Base-by-base conservation (phyloP, 2,888 invertebrate species). In the Drosophila birchii region DNA sequence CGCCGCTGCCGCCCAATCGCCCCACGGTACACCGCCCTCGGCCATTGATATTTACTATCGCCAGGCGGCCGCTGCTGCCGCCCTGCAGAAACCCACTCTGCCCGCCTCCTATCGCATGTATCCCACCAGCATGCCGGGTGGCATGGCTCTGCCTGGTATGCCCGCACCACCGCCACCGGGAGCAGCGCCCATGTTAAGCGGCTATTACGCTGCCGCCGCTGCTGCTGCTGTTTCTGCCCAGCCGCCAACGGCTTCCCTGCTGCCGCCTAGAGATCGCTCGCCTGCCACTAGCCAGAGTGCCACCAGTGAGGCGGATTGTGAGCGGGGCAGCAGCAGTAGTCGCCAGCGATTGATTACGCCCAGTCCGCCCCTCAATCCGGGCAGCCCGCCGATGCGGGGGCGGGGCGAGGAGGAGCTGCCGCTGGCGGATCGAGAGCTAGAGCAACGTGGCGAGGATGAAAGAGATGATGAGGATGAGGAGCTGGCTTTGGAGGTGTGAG, bases 31-130 rank as follows among this genome's bases (percentile, higher is more conserved):
- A 91, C 94, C 95, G 67, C 95, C 95, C 0, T 95, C 95, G 74
- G 95, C 96, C 2, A 95, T 95, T 14, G 97, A 97, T 90, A 93
- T 97, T 54, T 97, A 96, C 92, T 97, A 97, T 93, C 94, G 96
- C 23, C 97, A 97, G 88, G 96, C 96, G 3, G 91, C 91, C 1
- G 96, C 95, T 0, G 95, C 96, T 1, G 95, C 95, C 1, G 96
- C 96, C 61, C 93, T 98, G 72, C 97, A 97, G 93, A 97, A 97
- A 92, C 98, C 98, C 1, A 93, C 97, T 88, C 69, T 98, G 90
- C 86, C 86, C 49, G 79, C 86, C 68, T 96, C 97, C 77, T 97
- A 97, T 93, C 90, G 92, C 64, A 88, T 93, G 82, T 93, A 93
- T 91, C 91, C 93, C 78, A 80, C 94, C 88, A 89, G 94, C 87